Evolutionary conservation across 2,113 vertebrate species (phyloP).

Genomic region (Sander lucioperca): DNA sequence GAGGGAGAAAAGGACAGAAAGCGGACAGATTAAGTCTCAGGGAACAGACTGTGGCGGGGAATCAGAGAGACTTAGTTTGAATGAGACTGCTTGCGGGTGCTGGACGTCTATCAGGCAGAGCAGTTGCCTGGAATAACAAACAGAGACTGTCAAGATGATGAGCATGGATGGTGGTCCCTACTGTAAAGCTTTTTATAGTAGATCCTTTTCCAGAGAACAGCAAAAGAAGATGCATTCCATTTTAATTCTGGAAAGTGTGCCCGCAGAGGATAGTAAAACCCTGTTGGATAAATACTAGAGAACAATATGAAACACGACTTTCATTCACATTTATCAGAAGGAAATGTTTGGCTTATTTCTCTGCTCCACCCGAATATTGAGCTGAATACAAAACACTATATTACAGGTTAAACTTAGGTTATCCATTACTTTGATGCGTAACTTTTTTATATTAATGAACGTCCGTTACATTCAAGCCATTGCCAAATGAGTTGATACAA

Average conservation of each 20-base stretch:
- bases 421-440: not conserved
- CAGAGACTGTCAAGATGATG: slow-evolving; percentile 66
- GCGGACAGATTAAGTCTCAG: slow-evolving; percentile 61
- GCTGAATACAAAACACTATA: not conserved
- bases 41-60: slow-evolving; percentile 68
- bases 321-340: slow-evolving; percentile 40
- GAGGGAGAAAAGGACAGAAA: slow-evolving; percentile 41
- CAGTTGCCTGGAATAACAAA: slow-evolving; percentile 78
- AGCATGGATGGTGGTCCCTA: slow-evolving; percentile 73
- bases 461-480: no score
- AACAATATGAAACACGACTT: slow-evolving; percentile 47
- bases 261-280: slow-evolving; percentile 45
- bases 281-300: slow-evolving; percentile 25
- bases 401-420: not conserved
- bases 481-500: no score
- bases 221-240: slow-evolving; percentile 48
- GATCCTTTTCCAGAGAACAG: slow-evolving; percentile 37
- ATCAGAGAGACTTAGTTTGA: slow-evolving; percentile 67
- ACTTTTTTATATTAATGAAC: no score
- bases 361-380: not conserved
- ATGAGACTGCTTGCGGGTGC: slow-evolving; percentile 62
- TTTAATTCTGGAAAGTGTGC: slow-evolving; percentile 41
- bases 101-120: slow-evolving; percentile 64
- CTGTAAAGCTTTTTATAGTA: slow-evolving; percentile 57
- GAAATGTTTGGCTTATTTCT: slow-evolving; percentile 14